phyloP scores from a whole-genome alignment of 2,888 invertebrate species.

The Malthinus seriepunctatus region DNA sequence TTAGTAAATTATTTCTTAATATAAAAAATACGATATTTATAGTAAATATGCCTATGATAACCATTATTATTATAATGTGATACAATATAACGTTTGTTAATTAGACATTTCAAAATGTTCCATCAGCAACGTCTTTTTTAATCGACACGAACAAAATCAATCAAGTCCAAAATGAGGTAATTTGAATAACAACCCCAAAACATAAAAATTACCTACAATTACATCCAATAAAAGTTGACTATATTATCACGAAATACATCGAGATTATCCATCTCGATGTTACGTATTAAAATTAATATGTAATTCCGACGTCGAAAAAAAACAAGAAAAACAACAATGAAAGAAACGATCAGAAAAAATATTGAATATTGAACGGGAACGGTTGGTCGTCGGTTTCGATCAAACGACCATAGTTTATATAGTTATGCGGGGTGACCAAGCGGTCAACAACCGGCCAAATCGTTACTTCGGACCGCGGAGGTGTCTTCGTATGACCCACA shows the following conservation, averaged over 20 bases:
- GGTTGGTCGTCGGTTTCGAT: conserved; percentile 41
- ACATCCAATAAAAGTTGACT: conserved; percentile 9
- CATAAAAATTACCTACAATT: conserved; percentile 23
- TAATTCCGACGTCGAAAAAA: conserved; percentile 6
- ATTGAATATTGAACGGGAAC: conserved; percentile 22
- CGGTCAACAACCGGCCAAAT: conserved; percentile 54
- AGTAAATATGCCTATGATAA: no score
- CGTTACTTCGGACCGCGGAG: conserved; percentile 46
- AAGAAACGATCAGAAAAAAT: conserved; percentile 12
- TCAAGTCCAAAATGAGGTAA: conserved; percentile 22
- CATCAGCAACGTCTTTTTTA: conserved; percentile 4
- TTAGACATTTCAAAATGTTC: not conserved
- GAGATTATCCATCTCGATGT: conserved; percentile 7
- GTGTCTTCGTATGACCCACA: conserved; percentile 48
- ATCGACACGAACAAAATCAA: conserved; percentile 19
- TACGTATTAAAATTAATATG: conserved; percentile 4
- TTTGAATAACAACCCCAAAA: conserved; percentile 25
- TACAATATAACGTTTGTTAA: no score
- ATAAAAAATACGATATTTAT: no score
- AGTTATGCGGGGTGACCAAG: conserved; percentile 46
- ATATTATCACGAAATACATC: conserved; percentile 6
- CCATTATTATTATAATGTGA: no score
- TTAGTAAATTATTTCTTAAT: no score
- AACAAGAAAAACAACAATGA: conserved; percentile 14
- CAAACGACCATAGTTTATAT: conserved; percentile 39